Percentiles rank a stretch among this genome's conserved stretches.
These are phyloP conservation scores for Bursaphelenchus okinawaensis DNA, from an alignment of 2,888 invertebrate species.

Conservation along the genomic window DNA sequence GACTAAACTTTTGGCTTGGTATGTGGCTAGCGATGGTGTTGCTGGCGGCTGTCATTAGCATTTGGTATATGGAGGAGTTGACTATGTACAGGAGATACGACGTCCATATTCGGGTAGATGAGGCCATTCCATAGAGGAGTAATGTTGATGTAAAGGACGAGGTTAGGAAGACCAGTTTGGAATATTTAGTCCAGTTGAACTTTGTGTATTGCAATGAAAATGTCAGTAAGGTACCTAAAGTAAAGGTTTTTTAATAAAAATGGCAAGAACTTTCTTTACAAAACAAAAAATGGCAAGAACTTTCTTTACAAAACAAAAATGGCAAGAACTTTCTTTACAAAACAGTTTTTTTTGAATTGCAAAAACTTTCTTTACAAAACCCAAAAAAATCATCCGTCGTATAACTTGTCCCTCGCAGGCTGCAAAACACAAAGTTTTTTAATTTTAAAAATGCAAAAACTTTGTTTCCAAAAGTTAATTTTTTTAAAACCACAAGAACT, in stretches of 20 bases:
- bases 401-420: too few species aligned
- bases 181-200: slow-evolving; percentile 63
- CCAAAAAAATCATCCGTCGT: too few species aligned
- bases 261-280: too few species aligned
- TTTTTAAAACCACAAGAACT: too few species aligned
- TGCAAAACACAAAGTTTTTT: background rate
- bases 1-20: slow-evolving; percentile 76
- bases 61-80: slow-evolving; percentile 75
- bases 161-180: slow-evolving; percentile 62
- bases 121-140: slow-evolving; percentile 63
- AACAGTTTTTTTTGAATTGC: too few species aligned
- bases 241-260: background rate
- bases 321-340: too few species aligned
- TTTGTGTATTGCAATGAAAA: slow-evolving; percentile 62
- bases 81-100: slow-evolving; percentile 73
- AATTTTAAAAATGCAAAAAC: too few species aligned
- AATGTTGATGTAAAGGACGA: slow-evolving; percentile 62
- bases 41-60: slow-evolving; percentile 72
- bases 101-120: slow-evolving; percentile 66
- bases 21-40: slow-evolving; percentile 79
- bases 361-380: too few species aligned
- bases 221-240: slow-evolving; percentile 62
- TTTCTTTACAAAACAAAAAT: too few species aligned
- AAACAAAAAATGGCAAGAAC: too few species aligned
- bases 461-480: too few species aligned